Percentiles rank a stretch among this genome's conserved stretches.
These are phyloP conservation scores for Pangasius sanitwongsei DNA, from an alignment of 2,797 vertebrate genomes.

Conservation along the genomic window DNA sequence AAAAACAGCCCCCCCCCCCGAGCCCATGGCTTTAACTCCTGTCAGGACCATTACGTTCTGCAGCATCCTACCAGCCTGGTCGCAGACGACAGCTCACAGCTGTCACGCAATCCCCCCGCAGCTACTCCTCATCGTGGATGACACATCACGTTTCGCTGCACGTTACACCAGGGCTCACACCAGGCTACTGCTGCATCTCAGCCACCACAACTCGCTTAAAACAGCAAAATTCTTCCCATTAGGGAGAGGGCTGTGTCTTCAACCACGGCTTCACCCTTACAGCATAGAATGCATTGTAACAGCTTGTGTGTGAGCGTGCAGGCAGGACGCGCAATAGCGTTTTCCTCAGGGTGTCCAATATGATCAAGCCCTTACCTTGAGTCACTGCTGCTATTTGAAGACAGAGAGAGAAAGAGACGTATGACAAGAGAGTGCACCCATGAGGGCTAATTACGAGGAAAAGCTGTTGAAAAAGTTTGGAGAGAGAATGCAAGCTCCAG, in stretches of 20 bases:
- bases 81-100: not conserved
- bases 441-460: slow-evolving; percentile 46
- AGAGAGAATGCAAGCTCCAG: slow-evolving; percentile 22
- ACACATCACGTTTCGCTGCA: slow-evolving; percentile 24
- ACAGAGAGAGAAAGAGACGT: not conserved
- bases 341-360: slow-evolving; percentile 16
- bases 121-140: slow-evolving; percentile 13
- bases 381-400: not conserved
- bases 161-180: slow-evolving; percentile 16
- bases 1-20: not conserved
- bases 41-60: slow-evolving; percentile 1
- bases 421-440: slow-evolving; percentile 25
- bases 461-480: slow-evolving; percentile 26
- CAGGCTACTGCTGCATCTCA: slow-evolving; percentile 12
- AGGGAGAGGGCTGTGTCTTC: not conserved
- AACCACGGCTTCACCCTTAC: not conserved
- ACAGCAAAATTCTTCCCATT: slow-evolving; percentile 17
- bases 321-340: not conserved
- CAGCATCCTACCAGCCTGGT: not conserved
- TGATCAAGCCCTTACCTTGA: not conserved
- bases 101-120: slow-evolving; percentile 8
- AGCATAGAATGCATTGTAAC: not conserved
- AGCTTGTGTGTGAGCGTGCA: not conserved
- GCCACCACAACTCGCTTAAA: slow-evolving; percentile 12
- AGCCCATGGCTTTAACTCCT: not conserved